Conservation (phyloP, 2,888 invertebrate species). For the Camponotus fellah region DNA sequence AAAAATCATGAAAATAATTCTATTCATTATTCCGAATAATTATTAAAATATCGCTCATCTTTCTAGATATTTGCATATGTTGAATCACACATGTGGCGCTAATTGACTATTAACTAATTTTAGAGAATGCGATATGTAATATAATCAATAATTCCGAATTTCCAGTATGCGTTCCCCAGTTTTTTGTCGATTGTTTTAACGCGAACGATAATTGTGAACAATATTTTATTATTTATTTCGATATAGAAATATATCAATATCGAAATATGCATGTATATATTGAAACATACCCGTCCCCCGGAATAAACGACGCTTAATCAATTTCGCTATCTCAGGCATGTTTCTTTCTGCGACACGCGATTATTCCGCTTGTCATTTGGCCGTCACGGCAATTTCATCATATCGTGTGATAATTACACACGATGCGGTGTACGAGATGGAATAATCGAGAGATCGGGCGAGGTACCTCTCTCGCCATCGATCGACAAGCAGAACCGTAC, state of each 20-base stretch:
- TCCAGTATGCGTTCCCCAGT: neutral
- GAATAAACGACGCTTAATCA: conserved; percentile 26
- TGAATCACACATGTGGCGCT: neutral
- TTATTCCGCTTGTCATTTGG: conserved; percentile 45
- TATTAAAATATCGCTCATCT: neutral
- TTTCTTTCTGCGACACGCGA: conserved; percentile 28
- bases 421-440: conserved; percentile 31
- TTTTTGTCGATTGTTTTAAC: neutral
- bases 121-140: neutral
- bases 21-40: neutral
- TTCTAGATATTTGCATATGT: conserved; percentile 7
- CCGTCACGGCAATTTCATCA: conserved; percentile 38
- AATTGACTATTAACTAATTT: conserved; percentile 20
- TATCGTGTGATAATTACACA: conserved; percentile 48
- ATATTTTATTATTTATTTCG: neutral
- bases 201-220: neutral
- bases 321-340: conserved; percentile 28
- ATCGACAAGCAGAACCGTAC: conserved; percentile 42
- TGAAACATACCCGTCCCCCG: neutral
- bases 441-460: conserved; percentile 44
- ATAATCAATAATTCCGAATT: conserved; percentile 12
- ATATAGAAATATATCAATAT: neutral
- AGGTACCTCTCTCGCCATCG: conserved; percentile 30
- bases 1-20: neutral
- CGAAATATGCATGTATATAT: neutral